A percentile compares a stretch with the other conserved stretches of the same genome.
Conservation (phyloP, 2,888 invertebrate genomes). For the Caenorhabditis becei region DNA sequence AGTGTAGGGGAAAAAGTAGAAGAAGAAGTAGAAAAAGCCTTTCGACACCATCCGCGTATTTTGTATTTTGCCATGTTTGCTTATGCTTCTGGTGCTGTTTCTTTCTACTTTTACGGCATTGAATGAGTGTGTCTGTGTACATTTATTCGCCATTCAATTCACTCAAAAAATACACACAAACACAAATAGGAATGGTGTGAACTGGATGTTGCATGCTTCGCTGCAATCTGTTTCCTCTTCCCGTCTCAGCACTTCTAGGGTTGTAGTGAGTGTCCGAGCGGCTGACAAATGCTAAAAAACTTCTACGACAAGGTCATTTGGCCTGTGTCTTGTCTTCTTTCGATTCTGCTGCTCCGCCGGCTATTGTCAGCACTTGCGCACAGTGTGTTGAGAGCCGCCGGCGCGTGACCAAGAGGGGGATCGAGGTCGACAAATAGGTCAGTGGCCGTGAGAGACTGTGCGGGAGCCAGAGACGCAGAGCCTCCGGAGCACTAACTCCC, state of each 20-base stretch:
- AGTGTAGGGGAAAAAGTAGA: slow-evolving; percentile 12
- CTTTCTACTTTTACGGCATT: slow-evolving; percentile 26
- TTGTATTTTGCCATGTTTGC: slow-evolving; percentile 21
- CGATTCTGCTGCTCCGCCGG: slow-evolving; percentile 18
- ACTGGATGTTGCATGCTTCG: slow-evolving; percentile 11
- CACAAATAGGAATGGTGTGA: slow-evolving; percentile 40
- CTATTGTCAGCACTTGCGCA: slow-evolving; percentile 50
- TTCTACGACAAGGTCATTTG: slow-evolving; percentile 9
- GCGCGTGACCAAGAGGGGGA: slow-evolving; percentile 55
- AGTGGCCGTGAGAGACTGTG: slow-evolving; percentile 21
- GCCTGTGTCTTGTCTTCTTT: background rate
- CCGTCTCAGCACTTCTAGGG: background rate
- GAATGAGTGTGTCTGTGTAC: slow-evolving; percentile 37
- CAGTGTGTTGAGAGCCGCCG: slow-evolving; percentile 47
- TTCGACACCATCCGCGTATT: slow-evolving; percentile 9
- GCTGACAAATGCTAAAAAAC: background rate
- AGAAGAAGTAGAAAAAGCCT: slow-evolving; percentile 5
- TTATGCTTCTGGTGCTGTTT: slow-evolving; percentile 52
- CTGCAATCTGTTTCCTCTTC: background rate
- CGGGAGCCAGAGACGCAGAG: slow-evolving; percentile 13
- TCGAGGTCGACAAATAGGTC: slow-evolving; percentile 45
- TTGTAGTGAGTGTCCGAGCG: no score
- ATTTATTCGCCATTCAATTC: slow-evolving; percentile 37
- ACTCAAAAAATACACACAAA: slow-evolving; percentile 51
- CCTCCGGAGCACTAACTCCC: slow-evolving; percentile 4